phyloP scores from a whole-genome alignment of 2,113 vertebrate species.

The Procapra przewalskii region DNA sequence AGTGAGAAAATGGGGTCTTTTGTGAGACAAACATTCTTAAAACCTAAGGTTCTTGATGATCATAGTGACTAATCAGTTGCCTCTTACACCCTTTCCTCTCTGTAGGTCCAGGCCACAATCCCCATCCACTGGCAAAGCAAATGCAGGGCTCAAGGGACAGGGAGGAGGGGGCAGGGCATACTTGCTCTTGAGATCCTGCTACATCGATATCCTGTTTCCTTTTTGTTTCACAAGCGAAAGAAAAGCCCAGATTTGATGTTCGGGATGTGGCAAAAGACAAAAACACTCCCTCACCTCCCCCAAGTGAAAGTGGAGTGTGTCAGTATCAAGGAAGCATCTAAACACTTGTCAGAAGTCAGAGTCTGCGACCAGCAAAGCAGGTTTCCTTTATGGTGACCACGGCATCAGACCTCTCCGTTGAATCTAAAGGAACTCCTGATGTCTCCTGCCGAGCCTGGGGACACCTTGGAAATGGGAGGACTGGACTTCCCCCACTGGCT shows the following conservation, averaged over 20 bases:
- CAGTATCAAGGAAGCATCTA: constrained; percentile 25
- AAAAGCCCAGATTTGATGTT: constrained; percentile 14
- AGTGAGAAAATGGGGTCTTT: not conserved
- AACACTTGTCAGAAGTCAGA: constrained; percentile 27
- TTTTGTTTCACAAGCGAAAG: constrained; percentile 32
- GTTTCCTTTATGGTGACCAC: not conserved
- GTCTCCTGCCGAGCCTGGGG: not conserved
- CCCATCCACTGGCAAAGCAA: not conserved
- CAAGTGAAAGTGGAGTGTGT: not conserved
- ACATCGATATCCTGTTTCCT: not conserved
- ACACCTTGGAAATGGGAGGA: not conserved
- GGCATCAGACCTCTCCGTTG: not conserved
- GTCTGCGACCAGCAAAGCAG: not conserved
- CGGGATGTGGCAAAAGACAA: not conserved
- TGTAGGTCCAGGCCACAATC: not conserved
- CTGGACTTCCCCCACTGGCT: not conserved
- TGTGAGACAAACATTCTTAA: not conserved
- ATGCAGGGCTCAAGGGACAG: not conserved
- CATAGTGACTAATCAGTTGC: not conserved
- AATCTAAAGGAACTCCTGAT: constrained; percentile 16
- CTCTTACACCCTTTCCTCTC: not conserved
- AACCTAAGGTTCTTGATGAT: not conserved
- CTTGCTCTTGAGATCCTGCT: not conserved
- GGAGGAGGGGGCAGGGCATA: not conserved
- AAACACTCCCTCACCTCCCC: not conserved